Conservation (phyloP, 2,113 vertebrate species). For the Motacilla tschutschensis region DNA sequence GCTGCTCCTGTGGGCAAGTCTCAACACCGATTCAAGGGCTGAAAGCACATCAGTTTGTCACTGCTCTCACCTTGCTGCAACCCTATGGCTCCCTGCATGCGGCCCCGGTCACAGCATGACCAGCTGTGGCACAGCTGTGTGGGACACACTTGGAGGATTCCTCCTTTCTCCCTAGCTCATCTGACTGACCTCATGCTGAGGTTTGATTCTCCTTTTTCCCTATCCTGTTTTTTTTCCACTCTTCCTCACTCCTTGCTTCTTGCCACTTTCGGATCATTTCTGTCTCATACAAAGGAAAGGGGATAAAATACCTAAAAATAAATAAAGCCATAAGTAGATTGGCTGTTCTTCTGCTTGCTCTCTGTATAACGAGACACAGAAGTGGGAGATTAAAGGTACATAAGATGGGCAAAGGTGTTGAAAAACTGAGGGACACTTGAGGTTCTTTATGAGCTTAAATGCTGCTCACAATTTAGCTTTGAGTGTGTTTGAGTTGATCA, state of each 20-base stretch:
- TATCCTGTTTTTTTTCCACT: background rate
- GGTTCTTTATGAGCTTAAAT: background rate
- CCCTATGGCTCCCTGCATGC: background rate
- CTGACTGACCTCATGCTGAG: background rate
- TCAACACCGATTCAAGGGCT: rapidly evolving
- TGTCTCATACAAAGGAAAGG: background rate
- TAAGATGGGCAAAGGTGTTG: background rate
- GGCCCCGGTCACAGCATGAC: background rate
- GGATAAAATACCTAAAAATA: background rate
- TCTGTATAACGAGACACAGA: rapidly evolving
- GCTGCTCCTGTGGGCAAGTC: background rate
- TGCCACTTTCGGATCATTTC: background rate
- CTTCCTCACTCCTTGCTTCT: background rate
- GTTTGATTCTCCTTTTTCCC: background rate
- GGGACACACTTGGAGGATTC: background rate
- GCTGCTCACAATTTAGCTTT: background rate
- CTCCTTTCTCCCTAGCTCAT: background rate
- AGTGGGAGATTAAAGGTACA: background rate
- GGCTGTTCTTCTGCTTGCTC: background rate
- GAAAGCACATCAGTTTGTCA: background rate
- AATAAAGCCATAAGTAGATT: background rate
- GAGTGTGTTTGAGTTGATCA: background rate
- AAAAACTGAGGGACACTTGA: background rate
- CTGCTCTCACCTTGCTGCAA: background rate
- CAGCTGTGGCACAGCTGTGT: background rate